Percentiles rank a stretch among this genome's conserved stretches.
Conservation (phyloP, 2,797 vertebrate species). For the Ceyx erithaca region DNA sequence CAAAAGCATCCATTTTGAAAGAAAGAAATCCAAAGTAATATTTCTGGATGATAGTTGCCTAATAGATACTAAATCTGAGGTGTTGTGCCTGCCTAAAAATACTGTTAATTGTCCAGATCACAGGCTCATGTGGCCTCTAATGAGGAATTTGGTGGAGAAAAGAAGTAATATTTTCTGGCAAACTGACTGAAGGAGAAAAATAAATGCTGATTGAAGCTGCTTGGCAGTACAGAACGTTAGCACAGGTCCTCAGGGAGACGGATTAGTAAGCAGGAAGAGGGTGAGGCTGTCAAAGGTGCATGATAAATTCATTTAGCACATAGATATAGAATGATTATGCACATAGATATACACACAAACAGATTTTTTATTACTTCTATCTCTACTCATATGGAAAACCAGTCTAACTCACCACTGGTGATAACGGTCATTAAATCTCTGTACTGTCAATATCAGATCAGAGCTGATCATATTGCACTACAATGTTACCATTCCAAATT, state of each 20-base stretch:
- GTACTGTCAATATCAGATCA: neutral
- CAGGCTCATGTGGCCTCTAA: conserved; percentile 10
- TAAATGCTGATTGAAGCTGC: conserved; percentile 61
- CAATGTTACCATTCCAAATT: neutral
- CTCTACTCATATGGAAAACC: conserved; percentile 16
- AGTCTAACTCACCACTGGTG: conserved; percentile 24
- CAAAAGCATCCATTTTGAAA: neutral
- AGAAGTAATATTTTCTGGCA: conserved; percentile 14
- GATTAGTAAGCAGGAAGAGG: conserved; percentile 68
- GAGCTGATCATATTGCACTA: neutral
- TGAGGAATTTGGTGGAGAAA: neutral
- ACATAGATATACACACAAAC: conserved; percentile 56
- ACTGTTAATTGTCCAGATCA: neutral
- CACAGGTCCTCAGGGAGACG: conserved; percentile 50
- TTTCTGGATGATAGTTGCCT: neutral
- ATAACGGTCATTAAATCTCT: conserved; percentile 20
- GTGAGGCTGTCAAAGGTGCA: conserved; percentile 70
- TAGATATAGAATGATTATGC: conserved; percentile 68
- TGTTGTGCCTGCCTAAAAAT: neutral
- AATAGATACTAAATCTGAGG: neutral
- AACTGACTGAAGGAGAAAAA: conserved; percentile 44
- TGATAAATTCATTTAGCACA: conserved; percentile 75
- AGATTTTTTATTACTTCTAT: conserved; percentile 64
- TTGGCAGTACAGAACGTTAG: conserved; percentile 49
- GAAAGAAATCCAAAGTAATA: neutral